Evolutionary conservation across 1,140 invertebrate genomes (phyloP).

Genomic region (Zaprionus tsacasi): DNA sequence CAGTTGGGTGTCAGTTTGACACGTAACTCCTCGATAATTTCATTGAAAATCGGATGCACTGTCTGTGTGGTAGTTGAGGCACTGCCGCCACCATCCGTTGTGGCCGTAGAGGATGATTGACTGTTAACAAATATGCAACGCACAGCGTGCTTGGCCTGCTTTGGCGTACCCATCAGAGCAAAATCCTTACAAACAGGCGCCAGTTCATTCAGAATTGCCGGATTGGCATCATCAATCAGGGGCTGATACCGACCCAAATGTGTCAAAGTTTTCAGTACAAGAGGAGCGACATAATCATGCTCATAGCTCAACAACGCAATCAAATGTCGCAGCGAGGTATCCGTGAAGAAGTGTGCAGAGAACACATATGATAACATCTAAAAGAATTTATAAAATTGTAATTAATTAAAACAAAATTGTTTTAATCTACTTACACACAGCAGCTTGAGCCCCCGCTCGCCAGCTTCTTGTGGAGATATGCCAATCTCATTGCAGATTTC

Average conservation of each 20-base stretch:
- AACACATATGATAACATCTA: conserved; percentile 93
- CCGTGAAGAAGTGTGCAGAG: conserved; percentile 95
- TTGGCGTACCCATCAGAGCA: conserved; percentile 94
- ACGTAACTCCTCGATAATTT: conserved; percentile 93
- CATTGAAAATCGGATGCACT: conserved; percentile 92
- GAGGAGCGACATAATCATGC: conserved; percentile 92
- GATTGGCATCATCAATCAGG: conserved; percentile 86
- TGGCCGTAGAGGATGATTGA: conserved; percentile 63
- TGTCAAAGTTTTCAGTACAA: conserved; percentile 93
- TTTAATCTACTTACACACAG: conserved; percentile 87
- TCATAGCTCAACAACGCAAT: conserved; percentile 91
- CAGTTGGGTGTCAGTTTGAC: conserved; percentile 91
- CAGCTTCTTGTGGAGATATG: conserved; percentile 91
- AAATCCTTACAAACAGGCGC: conserved; percentile 94
- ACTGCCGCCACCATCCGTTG: conserved; percentile 43
- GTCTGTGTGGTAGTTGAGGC: conserved; percentile 81
- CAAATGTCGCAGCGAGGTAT: conserved; percentile 92
- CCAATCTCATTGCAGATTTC: conserved; percentile 88
- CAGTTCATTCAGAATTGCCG: conserved; percentile 87
- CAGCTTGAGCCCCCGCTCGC: conserved; percentile 92
- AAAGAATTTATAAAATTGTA: background rate
- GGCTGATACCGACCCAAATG: conserved; percentile 94
- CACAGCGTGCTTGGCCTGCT: conserved; percentile 98
- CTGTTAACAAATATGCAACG: conserved; percentile 94
- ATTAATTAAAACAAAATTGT: background rate